phyloP scores from a whole-genome alignment of 2,888 invertebrate species.

The Stegophylla sp. region DNA sequence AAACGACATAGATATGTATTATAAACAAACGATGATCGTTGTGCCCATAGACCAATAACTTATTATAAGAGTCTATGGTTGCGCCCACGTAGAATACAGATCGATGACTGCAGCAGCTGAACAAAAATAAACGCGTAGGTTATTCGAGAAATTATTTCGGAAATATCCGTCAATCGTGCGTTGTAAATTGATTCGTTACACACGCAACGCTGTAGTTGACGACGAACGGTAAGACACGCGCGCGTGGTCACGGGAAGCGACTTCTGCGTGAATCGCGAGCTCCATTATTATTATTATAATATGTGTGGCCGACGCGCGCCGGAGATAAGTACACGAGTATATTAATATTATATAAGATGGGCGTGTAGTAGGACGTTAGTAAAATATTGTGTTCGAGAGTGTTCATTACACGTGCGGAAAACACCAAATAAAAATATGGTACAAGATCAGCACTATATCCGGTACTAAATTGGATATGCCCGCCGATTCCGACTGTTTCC shows the following conservation, averaged over 20 bases:
- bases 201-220: background rate
- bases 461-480: too few species aligned
- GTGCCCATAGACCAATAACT: too few species aligned
- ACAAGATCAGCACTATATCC: too few species aligned
- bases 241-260: conserved; percentile 18
- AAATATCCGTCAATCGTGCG: conserved; percentile 13
- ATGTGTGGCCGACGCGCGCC: conserved; percentile 9
- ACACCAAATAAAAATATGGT: too few species aligned
- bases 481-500: too few species aligned
- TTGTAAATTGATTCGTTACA: conserved; percentile 45
- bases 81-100: too few species aligned
- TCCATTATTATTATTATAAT: too few species aligned
- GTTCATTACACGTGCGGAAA: too few species aligned
- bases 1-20: too few species aligned
- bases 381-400: background rate
- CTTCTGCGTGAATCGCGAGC: conserved; percentile 8
- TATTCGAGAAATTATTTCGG: background rate
- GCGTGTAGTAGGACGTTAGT: background rate
- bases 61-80: too few species aligned
- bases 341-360: background rate
- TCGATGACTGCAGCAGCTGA: too few species aligned
- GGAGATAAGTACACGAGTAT: background rate
- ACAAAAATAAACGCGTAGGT: background rate
- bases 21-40: too few species aligned
- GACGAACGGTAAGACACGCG: background rate